Evolutionary conservation across 2,113 vertebrate species (phyloP).

Genomic region (Aix galericulata): DNA sequence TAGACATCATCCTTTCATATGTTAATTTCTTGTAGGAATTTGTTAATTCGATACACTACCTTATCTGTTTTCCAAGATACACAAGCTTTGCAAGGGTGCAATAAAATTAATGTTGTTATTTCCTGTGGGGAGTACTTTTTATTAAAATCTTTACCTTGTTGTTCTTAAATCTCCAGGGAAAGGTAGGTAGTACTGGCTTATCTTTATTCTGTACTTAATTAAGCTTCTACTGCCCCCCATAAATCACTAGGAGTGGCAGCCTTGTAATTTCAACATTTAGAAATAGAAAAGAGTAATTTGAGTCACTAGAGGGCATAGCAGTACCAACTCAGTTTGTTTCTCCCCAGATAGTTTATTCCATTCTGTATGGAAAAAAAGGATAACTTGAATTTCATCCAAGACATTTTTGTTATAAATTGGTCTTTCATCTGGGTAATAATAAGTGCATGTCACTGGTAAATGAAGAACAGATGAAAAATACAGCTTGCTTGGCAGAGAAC

Average conservation of each 20-base stretch:
- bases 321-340: not conserved
- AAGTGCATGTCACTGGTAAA: not conserved
- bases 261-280: not conserved
- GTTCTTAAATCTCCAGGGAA: not conserved
- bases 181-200: not conserved
- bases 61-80: not conserved
- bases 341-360: not conserved
- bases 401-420: not conserved
- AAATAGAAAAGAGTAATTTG: constrained; percentile 16
- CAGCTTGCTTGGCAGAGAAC: not conserved
- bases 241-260: not conserved
- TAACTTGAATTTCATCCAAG: not conserved
- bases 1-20: not conserved
- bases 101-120: not conserved
- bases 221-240: not conserved
- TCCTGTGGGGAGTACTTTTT: not conserved
- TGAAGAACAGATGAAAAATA: not conserved
- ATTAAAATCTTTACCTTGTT: not conserved
- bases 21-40: not conserved
- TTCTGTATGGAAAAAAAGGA: not conserved
- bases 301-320: constrained; percentile 64
- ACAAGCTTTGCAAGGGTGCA: not conserved
- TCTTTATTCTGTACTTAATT: not conserved
- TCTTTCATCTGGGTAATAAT: not conserved
- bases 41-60: not conserved